Percentiles rank a stretch among this genome's conserved stretches.
These are phyloP conservation scores for Bombus consobrinus DNA, from an alignment of 1,140 invertebrate genomes.

Conservation along the genomic window DNA sequence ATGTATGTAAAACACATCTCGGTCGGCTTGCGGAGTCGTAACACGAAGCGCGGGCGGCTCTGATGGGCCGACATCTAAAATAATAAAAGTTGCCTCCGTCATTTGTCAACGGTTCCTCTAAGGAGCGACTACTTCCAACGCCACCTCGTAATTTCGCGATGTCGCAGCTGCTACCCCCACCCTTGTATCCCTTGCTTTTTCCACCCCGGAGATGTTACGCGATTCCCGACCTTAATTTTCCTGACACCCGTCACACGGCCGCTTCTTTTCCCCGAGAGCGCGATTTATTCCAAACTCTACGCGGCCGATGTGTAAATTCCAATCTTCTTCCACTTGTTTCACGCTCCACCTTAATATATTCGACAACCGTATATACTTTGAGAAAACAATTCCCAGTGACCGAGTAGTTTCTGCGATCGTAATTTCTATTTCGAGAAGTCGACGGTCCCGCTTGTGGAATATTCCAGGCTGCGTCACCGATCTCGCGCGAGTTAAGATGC, in stretches of 20 bases:
- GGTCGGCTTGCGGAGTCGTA: constrained; percentile 63
- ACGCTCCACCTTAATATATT: neutral
- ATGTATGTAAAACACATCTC: constrained; percentile 81
- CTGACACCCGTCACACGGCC: constrained; percentile 7
- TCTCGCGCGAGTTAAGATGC: neutral
- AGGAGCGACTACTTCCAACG: constrained; percentile 59
- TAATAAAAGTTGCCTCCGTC: constrained; percentile 83
- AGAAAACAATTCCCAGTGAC: too few relatives aligned
- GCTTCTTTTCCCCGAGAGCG: neutral
- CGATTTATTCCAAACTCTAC: constrained; percentile 2
- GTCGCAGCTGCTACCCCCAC: constrained; percentile 66
- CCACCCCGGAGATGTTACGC: constrained; percentile 6
- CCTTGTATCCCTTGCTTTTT: too few relatives aligned
- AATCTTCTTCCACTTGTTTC: neutral
- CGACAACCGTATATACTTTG: too few relatives aligned
- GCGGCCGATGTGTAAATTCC: neutral
- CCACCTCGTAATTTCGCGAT: constrained; percentile 69
- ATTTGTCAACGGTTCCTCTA: constrained; percentile 81
- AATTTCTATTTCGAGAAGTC: too few relatives aligned
- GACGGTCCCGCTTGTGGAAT: too few relatives aligned
- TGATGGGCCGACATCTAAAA: constrained; percentile 81
- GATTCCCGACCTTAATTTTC: constrained; percentile 55
- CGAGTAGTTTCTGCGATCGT: too few relatives aligned
- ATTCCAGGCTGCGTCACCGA: too few relatives aligned
- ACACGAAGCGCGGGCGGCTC: constrained; percentile 45